Evolutionary conservation across 2,888 invertebrate genomes (phyloP), one percentile per base, ranked within the genome.

Genomic region (Druceiella hillmani): DNA sequence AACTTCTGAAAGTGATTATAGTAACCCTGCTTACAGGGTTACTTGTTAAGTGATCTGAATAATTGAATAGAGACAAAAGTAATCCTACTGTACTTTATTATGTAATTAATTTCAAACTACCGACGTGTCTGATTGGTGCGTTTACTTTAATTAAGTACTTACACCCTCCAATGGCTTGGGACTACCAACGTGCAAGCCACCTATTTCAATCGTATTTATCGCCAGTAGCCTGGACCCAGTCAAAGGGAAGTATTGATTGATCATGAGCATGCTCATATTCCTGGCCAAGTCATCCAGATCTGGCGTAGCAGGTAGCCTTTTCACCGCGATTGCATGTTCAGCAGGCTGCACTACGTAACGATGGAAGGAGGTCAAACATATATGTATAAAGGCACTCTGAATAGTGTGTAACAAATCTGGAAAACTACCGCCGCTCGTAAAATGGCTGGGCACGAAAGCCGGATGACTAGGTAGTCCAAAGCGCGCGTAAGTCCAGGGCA

Each of bases 111-210:
- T n/a, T n/a, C n/a, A n/a, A n/a, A n/a, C n/a, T n/a, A n/a, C n/a
- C n/a, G n/a, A n/a, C n/a, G n/a, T n/a, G n/a, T n/a, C n/a, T n/a
- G n/a, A n/a, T n/a, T n/a, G n/a, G n/a, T n/a, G n/a, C n/a, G n/a
- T n/a, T n/a, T n/a, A n/a, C n/a, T n/a, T n/a, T n/a, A n/a, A n/a
- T n/a, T n/a, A n/a, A n/a, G n/a, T n/a, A n/a, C n/a, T n/a, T n/a
- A n/a, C n/a, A n/a, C n/a, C n/a, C n/a, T n/a, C n/a, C n/a, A n/a
- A n/a, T n/a, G n/a, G n/a, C n/a, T n/a, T n/a, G n/a, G n/a, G n/a
- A n/a, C n/a, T n/a, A n/a, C n/a, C n/a, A n/a, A n/a, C n/a, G n/a
- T 76, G 76, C 34, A 76, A 52, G 2, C 78, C 78, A 3, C 74
- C 76, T 41, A 78, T 53, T 52, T 77, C 75, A 26, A 78, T 52